Percentiles rank a stretch among this genome's conserved stretches.
Evolutionary conservation across 64 coral and sea anemone genomes (phyloP).

Genomic region (Montipora capricornis): DNA sequence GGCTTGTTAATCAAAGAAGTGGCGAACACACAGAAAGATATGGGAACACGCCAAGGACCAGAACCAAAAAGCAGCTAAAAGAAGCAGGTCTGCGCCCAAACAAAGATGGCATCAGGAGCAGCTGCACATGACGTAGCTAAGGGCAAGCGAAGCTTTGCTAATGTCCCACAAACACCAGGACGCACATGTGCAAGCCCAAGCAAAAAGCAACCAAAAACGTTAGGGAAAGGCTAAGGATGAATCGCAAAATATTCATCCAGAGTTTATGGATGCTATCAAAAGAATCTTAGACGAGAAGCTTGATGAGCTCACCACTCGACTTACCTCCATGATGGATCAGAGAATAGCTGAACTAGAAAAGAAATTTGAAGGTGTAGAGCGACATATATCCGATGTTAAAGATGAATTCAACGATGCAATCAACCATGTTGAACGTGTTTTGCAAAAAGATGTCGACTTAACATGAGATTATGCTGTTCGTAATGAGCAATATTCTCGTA

Average conservation of each 20-base stretch:
- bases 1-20: no score
- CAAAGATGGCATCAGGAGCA: no score
- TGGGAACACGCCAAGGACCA: no score
- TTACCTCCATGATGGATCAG: background rate
- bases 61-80: no score
- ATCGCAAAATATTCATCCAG: background rate
- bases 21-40: no score
- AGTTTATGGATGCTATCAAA: background rate
- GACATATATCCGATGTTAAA: background rate
- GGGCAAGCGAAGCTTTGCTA: no score
- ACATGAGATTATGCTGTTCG: background rate
- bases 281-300: background rate
- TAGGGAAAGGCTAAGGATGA: background rate
- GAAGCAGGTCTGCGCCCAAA: no score
- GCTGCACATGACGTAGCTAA: no score
- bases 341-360: background rate
- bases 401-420: background rate
- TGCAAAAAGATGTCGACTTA: background rate
- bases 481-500: conserved; percentile 4
- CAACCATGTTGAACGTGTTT: background rate
- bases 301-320: background rate
- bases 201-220: background rate
- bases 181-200: background rate
- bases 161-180: background rate
- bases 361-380: background rate